These are phyloP conservation scores for Caloenas nicobarica DNA, from an alignment of 2,113 vertebrate genomes.

Conservation along the genomic window DNA sequence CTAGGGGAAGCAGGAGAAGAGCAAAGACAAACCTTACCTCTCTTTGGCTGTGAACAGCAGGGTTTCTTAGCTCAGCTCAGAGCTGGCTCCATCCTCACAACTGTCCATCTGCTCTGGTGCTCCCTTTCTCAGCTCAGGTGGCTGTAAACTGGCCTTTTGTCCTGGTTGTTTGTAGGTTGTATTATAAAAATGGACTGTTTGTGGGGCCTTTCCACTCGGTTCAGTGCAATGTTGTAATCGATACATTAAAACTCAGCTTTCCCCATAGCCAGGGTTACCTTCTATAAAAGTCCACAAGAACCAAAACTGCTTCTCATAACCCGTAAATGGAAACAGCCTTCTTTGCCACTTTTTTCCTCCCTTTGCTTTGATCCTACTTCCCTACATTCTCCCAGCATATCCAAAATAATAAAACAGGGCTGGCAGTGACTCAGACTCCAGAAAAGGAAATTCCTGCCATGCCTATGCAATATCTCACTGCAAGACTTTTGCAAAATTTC, in stretches of 20 bases:
- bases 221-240: background rate
- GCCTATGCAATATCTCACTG: background rate
- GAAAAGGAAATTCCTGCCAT: slow-evolving; percentile 21
- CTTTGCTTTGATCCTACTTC: background rate
- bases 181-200: background rate
- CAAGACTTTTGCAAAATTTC: background rate
- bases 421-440: background rate
- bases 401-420: background rate
- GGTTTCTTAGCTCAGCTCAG: background rate
- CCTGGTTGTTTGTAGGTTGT: background rate
- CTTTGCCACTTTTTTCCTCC: background rate
- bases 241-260: background rate
- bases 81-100: background rate
- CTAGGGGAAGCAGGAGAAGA: background rate
- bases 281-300: slow-evolving; percentile 3
- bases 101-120: background rate
- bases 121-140: background rate
- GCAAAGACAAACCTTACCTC: background rate
- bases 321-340: slow-evolving; percentile 16
- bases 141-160: background rate
- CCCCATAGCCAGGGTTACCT: background rate
- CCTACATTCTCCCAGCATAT: background rate
- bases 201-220: background rate
- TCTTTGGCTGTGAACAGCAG: background rate
- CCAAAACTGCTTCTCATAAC: background rate